Evolutionary conservation across 2,888 invertebrate genomes (phyloP).

Genomic region (Mythimna ferrago): DNA sequence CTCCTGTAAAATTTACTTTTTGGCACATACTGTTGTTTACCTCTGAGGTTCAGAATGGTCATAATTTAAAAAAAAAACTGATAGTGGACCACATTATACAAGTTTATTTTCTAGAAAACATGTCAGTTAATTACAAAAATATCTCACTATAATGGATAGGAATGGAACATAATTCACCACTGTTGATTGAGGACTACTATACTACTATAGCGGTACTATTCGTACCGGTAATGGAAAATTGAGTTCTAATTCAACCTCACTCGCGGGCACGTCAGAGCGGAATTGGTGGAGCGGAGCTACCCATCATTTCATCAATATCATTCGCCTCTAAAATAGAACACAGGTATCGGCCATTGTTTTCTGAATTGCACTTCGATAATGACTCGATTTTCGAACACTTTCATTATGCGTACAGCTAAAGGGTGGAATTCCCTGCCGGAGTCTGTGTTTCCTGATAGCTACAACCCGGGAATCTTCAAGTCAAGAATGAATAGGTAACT

Average conservation of each 20-base stretch:
- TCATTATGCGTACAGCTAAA: no score
- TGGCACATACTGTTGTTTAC: no score
- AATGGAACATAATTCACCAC: neutral
- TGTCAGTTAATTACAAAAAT: neutral
- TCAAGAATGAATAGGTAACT: no score
- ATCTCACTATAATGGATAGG: neutral
- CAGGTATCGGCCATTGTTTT: neutral
- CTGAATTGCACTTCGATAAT: constrained; percentile 12
- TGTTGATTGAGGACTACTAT: constrained; percentile 2
- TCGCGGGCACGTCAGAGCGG: constrained; percentile 18
- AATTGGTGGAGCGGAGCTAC: constrained; percentile 15
- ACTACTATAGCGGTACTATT: constrained; percentile 5
- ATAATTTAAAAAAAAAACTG: no score
- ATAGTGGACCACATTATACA: neutral
- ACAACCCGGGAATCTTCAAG: no score
- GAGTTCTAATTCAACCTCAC: constrained; percentile 28
- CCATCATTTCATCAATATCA: constrained; percentile 17
- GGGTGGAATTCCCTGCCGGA: no score
- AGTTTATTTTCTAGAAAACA: neutral
- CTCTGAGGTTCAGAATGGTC: no score
- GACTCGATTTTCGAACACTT: neutral
- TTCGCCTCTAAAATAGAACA: constrained; percentile 16
- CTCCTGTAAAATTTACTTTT: no score
- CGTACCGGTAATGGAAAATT: constrained; percentile 28
- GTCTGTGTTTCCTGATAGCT: no score